Evolutionary conservation across 2,888 invertebrate genomes (phyloP), one percentile per base, ranked within the genome.

Genomic region (Strigamia transsilvanica): DNA sequence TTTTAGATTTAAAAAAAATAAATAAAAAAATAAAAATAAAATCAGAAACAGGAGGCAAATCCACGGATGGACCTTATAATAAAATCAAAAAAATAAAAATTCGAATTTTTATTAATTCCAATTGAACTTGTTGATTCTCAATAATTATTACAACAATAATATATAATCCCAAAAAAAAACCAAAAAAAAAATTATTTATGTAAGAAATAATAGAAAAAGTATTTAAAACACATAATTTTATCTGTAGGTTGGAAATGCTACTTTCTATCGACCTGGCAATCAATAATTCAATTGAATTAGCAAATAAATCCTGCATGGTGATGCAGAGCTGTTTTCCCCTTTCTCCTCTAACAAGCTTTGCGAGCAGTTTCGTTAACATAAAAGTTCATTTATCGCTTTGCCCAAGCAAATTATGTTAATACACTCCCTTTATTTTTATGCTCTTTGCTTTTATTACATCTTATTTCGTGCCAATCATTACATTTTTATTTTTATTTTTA

Each of bases 231-330:
- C 4, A 61, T 61, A 61, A 61, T 61, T 61, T 66, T 66, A 32
- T 23, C 27, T 66, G 10, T 3, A 66, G 23, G 13, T 66, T 66
- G 32, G 66, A 66, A 66, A 66, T 32, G 66, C 23, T 66, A 66
- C 66, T 66, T 15, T 66, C 66, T 27, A 66, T 66, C 66, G 66
- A 66, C 27, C 66, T 66, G 66, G 15, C 66, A 32, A 66, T 66
- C 66, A 66, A 66, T 66, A 66, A 66, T 66, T 66, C 66, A 66
- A 66, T 66, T 66, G 66, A 66, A 66, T 66, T 66, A 66, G 66
- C 66, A 66, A 66, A 66, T 66, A 66, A 66, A 66, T 66, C 66
- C 66, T 27, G 66, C 66, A 66, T 66, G 27, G 66, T 66, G 66
- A 66, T 66, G 66, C 66, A 51, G 66, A 66, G 66, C 66, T 66